Evolutionary conservation across 2,888 invertebrate species (phyloP), one percentile per base, ranked within the genome.

Genomic region (Mythimna vitellina): DNA sequence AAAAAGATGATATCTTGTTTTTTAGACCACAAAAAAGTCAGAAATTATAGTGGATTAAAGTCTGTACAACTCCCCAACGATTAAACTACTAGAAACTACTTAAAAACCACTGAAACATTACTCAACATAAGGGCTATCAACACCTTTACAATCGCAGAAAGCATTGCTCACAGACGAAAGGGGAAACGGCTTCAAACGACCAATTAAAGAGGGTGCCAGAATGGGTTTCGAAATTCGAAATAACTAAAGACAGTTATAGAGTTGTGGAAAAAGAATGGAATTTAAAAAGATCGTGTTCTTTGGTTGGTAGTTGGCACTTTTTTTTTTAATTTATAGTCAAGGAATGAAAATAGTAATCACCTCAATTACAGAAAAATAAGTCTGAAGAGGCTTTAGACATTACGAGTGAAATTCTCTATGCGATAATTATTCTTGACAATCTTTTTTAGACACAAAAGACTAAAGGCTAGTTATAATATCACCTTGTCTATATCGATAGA

Each of bases 141-240:
- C 73, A 77, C 81, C 53, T 77, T 58, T 25, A 57, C 77, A 56
- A 63, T 65, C 57, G 58, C 42, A 49, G 65, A 60, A 79, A 68
- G 68, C 57, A 72, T 72, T 65, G 54, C 68, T 81, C 67, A 79
- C 70, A 56, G 53, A 42, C 29, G 25, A 9, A 35, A 12, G 57
- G 25, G 54, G 60, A 22, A 35, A 25, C 35, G 42, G 53, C 68
- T 71, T 62, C 62, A 81, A 63, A 81, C 72, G 65, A 77, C 80
- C 78, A 80, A 80, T 81, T 80, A 80, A 81, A 77, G 72, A 72
- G 65, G 63, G 77, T 53, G 64, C 62, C 57, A 63, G 53, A 80
- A 78, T 61, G 58, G 68, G 56, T 68, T 81, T 65, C 72, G 64
- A 67, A 76, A 62, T 76, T 69, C 76, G 74, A 78, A 77, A 71